Conservation (phyloP, 1,140 invertebrate species). For the Archivesica marissinica region DNA sequence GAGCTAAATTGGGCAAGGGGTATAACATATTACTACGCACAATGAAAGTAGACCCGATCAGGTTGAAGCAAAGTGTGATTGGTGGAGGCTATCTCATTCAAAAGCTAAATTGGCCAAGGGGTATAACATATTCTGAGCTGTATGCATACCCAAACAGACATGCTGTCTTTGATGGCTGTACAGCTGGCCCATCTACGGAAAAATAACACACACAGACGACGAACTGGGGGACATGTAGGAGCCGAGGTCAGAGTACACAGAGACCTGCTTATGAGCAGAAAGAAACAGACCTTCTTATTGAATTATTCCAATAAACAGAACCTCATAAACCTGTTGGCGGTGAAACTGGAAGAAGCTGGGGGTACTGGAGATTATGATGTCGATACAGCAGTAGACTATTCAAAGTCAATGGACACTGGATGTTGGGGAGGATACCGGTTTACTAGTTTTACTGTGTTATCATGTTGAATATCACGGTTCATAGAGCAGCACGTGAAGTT, state of each 20-base stretch:
- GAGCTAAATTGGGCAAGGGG: too few species aligned
- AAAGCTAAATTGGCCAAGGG: too few species aligned
- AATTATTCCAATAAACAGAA: background rate
- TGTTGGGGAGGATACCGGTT: background rate
- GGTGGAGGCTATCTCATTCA: too few species aligned
- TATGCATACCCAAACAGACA: constrained; percentile 1
- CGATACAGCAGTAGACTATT: background rate
- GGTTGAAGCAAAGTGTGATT: too few species aligned
- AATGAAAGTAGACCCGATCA: too few species aligned
- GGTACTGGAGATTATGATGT: background rate
- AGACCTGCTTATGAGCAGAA: background rate
- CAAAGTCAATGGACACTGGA: background rate
- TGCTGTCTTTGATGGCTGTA: background rate
- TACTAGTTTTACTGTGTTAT: background rate
- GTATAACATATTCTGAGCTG: too few species aligned
- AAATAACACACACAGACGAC: background rate
- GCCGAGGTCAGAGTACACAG: too few species aligned
- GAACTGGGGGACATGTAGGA: background rate
- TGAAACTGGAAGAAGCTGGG: background rate
- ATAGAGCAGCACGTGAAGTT: too few species aligned
- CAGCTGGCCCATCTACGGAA: background rate
- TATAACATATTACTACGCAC: too few species aligned
- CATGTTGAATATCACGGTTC: background rate
- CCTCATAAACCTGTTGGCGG: background rate
- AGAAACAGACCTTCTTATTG: background rate